These are phyloP conservation scores for Scaptomyza pallida DNA, from an alignment of 1,140 invertebrate genomes.

Conservation along the genomic window DNA sequence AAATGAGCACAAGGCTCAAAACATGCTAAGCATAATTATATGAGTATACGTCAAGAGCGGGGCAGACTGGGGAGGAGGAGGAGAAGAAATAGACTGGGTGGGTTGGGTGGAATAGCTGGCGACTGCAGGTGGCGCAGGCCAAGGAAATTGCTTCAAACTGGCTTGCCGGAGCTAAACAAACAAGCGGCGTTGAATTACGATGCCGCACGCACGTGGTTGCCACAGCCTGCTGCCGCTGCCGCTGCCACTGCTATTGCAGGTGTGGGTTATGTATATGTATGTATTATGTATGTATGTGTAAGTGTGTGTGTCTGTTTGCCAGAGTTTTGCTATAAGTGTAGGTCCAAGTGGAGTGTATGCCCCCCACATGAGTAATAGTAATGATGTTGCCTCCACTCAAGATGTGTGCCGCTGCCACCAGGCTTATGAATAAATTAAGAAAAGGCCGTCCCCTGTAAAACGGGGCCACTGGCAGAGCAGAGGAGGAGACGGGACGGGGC, in stretches of 20 bases:
- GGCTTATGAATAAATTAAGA: slow-evolving; percentile 82
- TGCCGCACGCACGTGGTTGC: slow-evolving; percentile 69
- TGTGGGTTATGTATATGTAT: not conserved
- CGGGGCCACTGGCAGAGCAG: slow-evolving; percentile 30
- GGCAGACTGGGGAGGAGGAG: not conserved
- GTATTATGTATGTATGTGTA: not conserved
- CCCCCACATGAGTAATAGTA: slow-evolving; percentile 74
- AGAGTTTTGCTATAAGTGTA: not conserved
- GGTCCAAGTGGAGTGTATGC: slow-evolving; percentile 22
- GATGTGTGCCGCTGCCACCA: slow-evolving; percentile 54
- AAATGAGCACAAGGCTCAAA: slow-evolving; percentile 62
- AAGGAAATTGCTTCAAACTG: slow-evolving; percentile 54
- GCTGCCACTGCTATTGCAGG: not conserved
- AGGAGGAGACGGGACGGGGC: not conserved
- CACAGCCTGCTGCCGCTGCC: slow-evolving; percentile 15
- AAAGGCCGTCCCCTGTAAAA: slow-evolving; percentile 41
- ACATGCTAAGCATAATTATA: slow-evolving; percentile 54
- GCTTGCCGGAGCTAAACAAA: slow-evolving; percentile 70
- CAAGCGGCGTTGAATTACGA: slow-evolving; percentile 74
- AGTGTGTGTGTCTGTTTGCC: slow-evolving; percentile 2
- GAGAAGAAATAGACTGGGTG: not conserved
- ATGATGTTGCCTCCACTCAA: slow-evolving; percentile 78
- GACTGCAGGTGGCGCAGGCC: slow-evolving; percentile 46
- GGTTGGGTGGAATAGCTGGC: slow-evolving; percentile 14
- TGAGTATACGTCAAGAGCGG: slow-evolving; percentile 20